Percentiles rank a stretch among this genome's conserved stretches.
Evolutionary conservation across 64 coral and sea anemone species (phyloP).

Genomic region (Cladopsammia gracilis): DNA sequence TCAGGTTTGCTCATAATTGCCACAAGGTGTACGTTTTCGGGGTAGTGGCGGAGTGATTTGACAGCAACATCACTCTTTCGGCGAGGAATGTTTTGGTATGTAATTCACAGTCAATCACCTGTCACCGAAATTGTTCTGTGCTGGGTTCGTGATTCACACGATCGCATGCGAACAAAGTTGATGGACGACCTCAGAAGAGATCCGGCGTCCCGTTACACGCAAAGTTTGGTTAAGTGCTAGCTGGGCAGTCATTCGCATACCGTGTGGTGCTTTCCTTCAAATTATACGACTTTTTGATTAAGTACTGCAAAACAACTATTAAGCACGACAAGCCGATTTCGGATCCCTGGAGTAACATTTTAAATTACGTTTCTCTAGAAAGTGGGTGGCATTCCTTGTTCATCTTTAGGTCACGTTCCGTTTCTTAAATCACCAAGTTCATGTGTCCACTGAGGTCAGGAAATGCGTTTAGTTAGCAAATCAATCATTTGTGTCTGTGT

Average conservation of each 20-base stretch:
- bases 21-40: neutral
- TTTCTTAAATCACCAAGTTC: neutral
- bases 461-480: neutral
- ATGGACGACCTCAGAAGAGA: neutral
- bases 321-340: neutral
- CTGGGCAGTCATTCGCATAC: neutral
- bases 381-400: neutral
- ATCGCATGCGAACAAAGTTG: constrained; percentile 7
- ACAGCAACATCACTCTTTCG: neutral
- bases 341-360: neutral
- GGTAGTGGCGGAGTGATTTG: neutral
- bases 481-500: neutral
- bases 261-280: neutral
- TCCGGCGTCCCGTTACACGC: neutral
- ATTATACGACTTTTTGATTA: neutral
- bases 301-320: neutral
- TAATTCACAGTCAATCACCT: constrained; percentile 36
- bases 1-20: too few species aligned
- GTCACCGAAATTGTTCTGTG: constrained; percentile 2
- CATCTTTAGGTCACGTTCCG: neutral
- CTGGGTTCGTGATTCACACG: constrained; percentile 1
- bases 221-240: neutral
- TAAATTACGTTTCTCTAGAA: neutral
- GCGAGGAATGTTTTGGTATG: constrained; percentile 32
- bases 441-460: neutral